Evolutionary conservation across 2,113 vertebrate species (phyloP).

Genomic region (Pteropus alecto): DNA sequence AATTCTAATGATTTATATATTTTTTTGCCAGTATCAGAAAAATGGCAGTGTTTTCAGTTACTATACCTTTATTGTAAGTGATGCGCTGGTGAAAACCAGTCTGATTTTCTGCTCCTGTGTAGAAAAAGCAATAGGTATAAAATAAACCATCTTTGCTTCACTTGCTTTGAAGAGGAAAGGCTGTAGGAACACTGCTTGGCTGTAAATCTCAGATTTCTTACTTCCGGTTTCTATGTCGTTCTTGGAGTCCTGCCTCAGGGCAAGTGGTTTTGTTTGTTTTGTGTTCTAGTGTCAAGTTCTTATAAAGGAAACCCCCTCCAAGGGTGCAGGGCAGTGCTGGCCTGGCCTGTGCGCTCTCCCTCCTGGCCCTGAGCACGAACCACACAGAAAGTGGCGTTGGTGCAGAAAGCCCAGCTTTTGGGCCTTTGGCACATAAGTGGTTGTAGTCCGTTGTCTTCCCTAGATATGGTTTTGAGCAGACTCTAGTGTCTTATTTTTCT

Average conservation of each 20-base stretch:
- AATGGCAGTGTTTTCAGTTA: neutral
- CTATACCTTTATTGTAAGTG: neutral
- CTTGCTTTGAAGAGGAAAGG: neutral
- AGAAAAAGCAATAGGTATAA: neutral
- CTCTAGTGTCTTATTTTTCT: neutral
- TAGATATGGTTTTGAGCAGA: neutral
- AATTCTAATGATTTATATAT: neutral
- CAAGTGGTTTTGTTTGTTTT: neutral
- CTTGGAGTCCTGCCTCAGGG: neutral
- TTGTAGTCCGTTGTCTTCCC: neutral
- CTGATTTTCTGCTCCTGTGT: neutral
- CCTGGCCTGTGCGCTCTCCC: too few species aligned
- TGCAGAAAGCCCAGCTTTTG: neutral
- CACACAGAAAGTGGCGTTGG: fast-evolving
- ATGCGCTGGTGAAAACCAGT: neutral
- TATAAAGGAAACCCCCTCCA: neutral
- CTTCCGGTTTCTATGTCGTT: neutral
- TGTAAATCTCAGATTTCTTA: neutral
- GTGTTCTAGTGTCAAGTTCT: neutral
- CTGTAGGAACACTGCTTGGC: neutral
- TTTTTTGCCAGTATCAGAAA: neutral
- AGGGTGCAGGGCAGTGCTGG: neutral
- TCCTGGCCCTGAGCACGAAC: neutral
- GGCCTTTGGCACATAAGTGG: fast-evolving
- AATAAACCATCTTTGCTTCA: neutral